Evolutionary conservation across 2,797 vertebrate genomes (phyloP).

Genomic region (Sebastes reedi): DNA sequence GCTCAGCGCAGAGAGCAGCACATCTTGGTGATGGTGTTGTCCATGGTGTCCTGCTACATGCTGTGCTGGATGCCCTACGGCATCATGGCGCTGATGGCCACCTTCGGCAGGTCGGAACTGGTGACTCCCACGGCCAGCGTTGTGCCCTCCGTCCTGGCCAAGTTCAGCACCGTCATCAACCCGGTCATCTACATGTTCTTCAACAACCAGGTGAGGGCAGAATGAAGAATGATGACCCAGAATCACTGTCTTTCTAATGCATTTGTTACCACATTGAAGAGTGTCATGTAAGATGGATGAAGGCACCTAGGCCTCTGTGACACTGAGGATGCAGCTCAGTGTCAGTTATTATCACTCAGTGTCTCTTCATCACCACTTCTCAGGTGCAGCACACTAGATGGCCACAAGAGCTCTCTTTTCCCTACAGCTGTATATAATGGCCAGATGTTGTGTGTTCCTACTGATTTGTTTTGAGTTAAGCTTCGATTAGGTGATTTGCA

Average conservation of each 20-base stretch:
- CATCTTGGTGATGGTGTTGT: conserved; percentile 80
- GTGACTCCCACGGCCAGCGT: conserved; percentile 77
- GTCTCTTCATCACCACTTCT: background rate
- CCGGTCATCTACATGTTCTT: conserved; percentile 85
- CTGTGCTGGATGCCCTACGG: conserved; percentile 87
- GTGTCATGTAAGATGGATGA: background rate
- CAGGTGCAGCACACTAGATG: background rate
- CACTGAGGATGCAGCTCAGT: background rate
- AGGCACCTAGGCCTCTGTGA: background rate
- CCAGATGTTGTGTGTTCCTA: background rate
- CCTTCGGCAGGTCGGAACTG: conserved; percentile 75
- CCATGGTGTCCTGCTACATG: conserved; percentile 86
- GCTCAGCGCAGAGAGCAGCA: conserved; percentile 80
- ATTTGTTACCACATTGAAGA: background rate
- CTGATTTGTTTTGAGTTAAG: background rate
- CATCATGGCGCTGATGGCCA: conserved; percentile 78
- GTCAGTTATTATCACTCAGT: background rate
- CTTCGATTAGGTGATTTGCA: background rate
- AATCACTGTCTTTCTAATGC: background rate
- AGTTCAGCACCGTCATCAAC: conserved; percentile 85
- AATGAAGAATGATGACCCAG: background rate
- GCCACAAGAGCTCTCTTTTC: background rate
- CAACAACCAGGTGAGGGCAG: conserved; percentile 83
- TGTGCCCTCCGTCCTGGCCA: conserved; percentile 83
- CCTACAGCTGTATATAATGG: background rate